Conservation (phyloP, 2,888 invertebrate species). For the Philaethria dido region DNA sequence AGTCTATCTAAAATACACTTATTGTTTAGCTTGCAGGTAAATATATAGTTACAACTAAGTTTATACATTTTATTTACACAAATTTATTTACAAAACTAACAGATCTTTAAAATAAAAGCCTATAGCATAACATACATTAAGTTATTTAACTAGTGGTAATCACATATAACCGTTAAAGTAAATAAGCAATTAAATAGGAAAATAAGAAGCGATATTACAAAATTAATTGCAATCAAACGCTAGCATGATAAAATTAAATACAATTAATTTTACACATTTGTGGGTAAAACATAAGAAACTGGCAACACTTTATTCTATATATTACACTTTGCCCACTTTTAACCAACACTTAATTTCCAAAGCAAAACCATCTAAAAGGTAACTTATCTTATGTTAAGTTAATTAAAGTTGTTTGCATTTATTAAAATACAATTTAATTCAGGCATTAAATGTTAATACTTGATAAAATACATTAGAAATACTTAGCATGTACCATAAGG, state of each 20-base stretch:
- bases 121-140: conserved; percentile 45
- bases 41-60: conserved; percentile 52
- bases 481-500: conserved; percentile 38
- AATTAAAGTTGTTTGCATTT: conserved; percentile 20
- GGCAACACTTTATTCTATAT: conserved; percentile 41
- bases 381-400: conserved; percentile 19
- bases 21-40: conserved; percentile 49
- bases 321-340: conserved; percentile 45
- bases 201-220: conserved; percentile 13
- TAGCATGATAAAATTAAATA: conserved; percentile 18
- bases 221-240: conserved; percentile 8
- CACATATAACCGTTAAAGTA: conserved; percentile 52
- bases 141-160: conserved; percentile 69
- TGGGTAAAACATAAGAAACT: conserved; percentile 33
- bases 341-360: conserved; percentile 15
- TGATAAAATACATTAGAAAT: conserved; percentile 39
- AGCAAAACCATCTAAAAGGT: conserved; percentile 18
- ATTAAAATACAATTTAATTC: conserved; percentile 23
- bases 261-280: conserved; percentile 27
- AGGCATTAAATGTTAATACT: conserved; percentile 36
- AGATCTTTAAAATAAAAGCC: conserved; percentile 62
- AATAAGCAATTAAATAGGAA: conserved; percentile 31
- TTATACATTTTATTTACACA: conserved; percentile 68
- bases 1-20: conserved; percentile 47
- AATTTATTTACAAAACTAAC: conserved; percentile 66